Base-by-base conservation (phyloP, 1,140 invertebrate genomes). In the Tribolium madens region DNA sequence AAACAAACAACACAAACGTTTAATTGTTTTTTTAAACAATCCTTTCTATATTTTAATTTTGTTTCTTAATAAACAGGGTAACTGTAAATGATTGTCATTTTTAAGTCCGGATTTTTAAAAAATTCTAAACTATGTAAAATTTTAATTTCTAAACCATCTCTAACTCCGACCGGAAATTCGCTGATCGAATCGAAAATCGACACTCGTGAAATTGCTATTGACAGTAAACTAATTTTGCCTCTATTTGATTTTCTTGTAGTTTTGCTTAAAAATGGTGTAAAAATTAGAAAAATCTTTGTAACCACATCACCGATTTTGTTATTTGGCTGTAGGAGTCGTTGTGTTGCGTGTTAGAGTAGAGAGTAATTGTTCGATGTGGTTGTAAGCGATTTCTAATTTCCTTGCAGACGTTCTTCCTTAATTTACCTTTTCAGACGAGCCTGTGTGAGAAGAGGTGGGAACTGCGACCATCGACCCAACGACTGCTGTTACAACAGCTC, bases 401-500 rank as follows among this genome's bases (percentile, higher is more conserved):
- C 86, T 83, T 89, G 87, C 89, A 94, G 93, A 93, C 93, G 93
- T 88, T 92, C 93, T 90, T 92, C 92, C 89, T 90, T 92, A 89
- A 93, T 94, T 89, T 93, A 93, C 91, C 89, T 94, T 91, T 94
- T 92, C 91, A 95, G 94, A 88, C 91, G 94, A 78, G 93, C 92
- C 80, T 96, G 95, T 88, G 90, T 96, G 76, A 90, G 91, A 79
- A 91, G 94, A 50, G 92, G 92, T 0, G 92, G 92, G 47, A 93
- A 92, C 85, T 97, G 95, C 86, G 95, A 96, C 86, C 92, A 95
- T 85, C 89, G 94, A 52, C 93, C 93, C 0, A 92, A 93, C 57
- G 94, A 95, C 85, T 96, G 95, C 88, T 96, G 95, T 88, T 92
- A 92, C 87, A 94, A 92, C 81, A 93, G 93, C 76, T 92, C 94